Evolutionary conservation across 2,113 vertebrate species (phyloP).

Genomic region (Petroica traversi): DNA sequence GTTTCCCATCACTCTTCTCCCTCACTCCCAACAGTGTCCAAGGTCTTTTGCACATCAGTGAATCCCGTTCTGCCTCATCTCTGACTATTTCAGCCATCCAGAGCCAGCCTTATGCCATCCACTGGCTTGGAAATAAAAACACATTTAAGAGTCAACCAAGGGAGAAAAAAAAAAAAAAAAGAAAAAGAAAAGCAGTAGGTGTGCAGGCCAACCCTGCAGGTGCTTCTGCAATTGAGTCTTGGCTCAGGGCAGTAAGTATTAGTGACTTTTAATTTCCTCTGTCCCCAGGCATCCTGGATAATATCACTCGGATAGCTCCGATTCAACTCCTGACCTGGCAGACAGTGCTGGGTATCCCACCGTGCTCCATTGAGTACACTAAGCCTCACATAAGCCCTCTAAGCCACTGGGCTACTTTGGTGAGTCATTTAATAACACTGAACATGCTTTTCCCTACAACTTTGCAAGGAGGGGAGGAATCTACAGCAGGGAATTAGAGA

Average conservation of each 20-base stretch:
- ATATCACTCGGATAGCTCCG: conserved; percentile 45
- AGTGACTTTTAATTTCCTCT: conserved; percentile 69
- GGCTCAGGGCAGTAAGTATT: conserved; percentile 21
- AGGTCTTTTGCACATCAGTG: background rate
- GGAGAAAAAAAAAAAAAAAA: background rate
- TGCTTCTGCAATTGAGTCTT: conserved; percentile 49
- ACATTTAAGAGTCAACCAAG: background rate
- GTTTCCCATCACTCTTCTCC: background rate
- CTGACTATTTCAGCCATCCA: background rate
- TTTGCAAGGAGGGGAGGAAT: background rate
- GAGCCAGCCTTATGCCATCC: background rate
- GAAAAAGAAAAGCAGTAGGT: background rate
- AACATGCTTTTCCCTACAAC: background rate
- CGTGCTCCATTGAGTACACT: conserved; percentile 25
- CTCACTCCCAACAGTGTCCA: background rate
- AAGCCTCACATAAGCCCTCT: conserved; percentile 48
- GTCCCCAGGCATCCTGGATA: conserved; percentile 57
- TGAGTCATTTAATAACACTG: conserved; percentile 54
- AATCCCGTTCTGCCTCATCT: background rate
- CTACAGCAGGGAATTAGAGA: conserved; percentile 13
- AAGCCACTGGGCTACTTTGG: conserved; percentile 34
- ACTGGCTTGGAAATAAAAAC: conserved; percentile 27
- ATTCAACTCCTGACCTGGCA: conserved; percentile 60
- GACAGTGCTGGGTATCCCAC: conserved; percentile 32
- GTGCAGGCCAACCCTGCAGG: conserved; percentile 32